Conservation (phyloP, 2,113 vertebrate genomes). For the Limnothrissa miodon region DNA sequence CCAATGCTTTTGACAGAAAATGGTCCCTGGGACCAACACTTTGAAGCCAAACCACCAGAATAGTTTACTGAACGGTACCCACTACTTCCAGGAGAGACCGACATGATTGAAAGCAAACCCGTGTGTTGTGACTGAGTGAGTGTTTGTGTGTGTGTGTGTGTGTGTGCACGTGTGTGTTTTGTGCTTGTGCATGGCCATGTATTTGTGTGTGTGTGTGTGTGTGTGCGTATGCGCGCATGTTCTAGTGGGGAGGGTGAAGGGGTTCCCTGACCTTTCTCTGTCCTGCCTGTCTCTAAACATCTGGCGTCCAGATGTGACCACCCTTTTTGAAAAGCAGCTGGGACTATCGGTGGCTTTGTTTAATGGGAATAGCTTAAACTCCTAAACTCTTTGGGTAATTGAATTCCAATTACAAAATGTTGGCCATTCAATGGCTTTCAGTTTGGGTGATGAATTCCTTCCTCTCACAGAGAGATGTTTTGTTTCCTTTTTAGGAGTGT, state of each 20-base stretch:
- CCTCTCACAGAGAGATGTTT: background rate
- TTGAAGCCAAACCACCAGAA: background rate
- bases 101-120: background rate
- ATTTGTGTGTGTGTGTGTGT: slow-evolving; percentile 1
- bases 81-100: background rate
- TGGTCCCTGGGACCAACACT: background rate
- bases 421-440: background rate
- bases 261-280: slow-evolving; percentile 75
- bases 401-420: slow-evolving; percentile 34
- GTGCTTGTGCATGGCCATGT: background rate
- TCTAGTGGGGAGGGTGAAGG: slow-evolving; percentile 62
- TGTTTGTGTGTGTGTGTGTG: slow-evolving; percentile 7
- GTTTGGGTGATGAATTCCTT: slow-evolving; percentile 18
- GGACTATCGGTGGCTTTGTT: slow-evolving; percentile 62
- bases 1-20: background rate
- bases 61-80: background rate
- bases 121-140: background rate
- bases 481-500: slow-evolving; percentile 75
- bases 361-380: slow-evolving; percentile 62
- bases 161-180: background rate
- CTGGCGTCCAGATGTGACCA: slow-evolving; percentile 70
- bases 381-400: slow-evolving; percentile 43
- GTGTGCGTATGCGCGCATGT: slow-evolving; percentile 17
- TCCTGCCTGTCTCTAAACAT: slow-evolving; percentile 67
- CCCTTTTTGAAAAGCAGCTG: slow-evolving; percentile 66